Evolutionary conservation across 1,140 invertebrate species (phyloP).

Genomic region (Papilio machaon): DNA sequence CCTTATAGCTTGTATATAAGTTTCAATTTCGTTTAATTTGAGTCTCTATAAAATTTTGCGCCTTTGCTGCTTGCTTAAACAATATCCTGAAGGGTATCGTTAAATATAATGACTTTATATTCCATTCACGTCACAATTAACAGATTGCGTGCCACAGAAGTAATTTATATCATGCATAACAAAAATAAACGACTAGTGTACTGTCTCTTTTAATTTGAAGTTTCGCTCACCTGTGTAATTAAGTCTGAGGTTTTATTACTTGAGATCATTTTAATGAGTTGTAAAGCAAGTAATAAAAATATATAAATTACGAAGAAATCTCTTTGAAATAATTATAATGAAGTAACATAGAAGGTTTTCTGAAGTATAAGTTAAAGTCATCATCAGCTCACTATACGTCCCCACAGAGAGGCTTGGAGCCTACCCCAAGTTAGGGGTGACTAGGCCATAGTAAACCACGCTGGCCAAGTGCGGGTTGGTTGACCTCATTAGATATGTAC

Average conservation of each 20-base stretch:
- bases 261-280: neutral
- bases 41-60: neutral
- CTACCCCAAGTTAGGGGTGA: too few relatives aligned
- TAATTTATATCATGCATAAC: constrained; percentile 26
- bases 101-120: constrained; percentile 29
- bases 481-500: too few relatives aligned
- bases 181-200: constrained; percentile 11
- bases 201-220: constrained; percentile 21
- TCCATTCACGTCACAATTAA: constrained; percentile 32
- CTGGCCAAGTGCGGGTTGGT: too few relatives aligned
- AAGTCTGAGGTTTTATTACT: neutral
- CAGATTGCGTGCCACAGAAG: constrained; percentile 21
- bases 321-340: neutral
- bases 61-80: constrained; percentile 4
- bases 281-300: neutral
- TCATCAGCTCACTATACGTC: too few relatives aligned
- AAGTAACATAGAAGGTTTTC: neutral
- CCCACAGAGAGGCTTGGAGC: too few relatives aligned
- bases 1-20: neutral
- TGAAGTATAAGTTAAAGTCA: too few relatives aligned
- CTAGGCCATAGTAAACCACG: too few relatives aligned
- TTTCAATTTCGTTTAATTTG: neutral
- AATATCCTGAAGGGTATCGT: constrained; percentile 27
- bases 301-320: neutral
- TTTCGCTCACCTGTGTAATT: constrained; percentile 18